These are phyloP conservation scores for Drosophila sturtevanti DNA, from an alignment of 1,140 invertebrate species.

Conservation along the genomic window DNA sequence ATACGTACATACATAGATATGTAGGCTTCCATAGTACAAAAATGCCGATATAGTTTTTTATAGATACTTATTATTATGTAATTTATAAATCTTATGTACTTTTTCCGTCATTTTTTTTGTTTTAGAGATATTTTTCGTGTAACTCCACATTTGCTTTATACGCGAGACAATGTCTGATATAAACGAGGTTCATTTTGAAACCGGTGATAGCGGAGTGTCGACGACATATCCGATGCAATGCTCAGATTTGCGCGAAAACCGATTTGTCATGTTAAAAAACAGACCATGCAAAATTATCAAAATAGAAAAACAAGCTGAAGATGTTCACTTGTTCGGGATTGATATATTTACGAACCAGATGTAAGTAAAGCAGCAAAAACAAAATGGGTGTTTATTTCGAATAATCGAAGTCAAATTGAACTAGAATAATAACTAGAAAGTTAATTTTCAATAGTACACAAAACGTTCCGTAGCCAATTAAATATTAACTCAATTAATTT, in stretches of 20 bases:
- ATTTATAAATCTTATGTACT: background rate
- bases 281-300: conserved; percentile 99
- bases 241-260: conserved; percentile 99
- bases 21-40: background rate
- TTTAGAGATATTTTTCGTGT: conserved; percentile 15
- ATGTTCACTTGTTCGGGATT: conserved; percentile 99
- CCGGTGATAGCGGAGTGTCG: conserved; percentile 97
- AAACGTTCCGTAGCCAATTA: too few species aligned
- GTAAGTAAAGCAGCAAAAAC: conserved; percentile 51
- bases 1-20: conserved; percentile 3
- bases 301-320: conserved; percentile 99
- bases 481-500: too few species aligned
- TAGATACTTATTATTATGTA: background rate
- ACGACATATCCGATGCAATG: conserved; percentile 98
- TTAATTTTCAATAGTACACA: too few species aligned
- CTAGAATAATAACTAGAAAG: too few species aligned
- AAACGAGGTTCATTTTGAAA: conserved; percentile 93
- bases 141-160: conserved; percentile 11
- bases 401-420: too few species aligned
- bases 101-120: background rate
- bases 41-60: background rate
- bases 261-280: conserved; percentile 98
- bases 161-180: conserved; percentile 44
- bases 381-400: background rate
- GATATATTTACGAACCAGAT: conserved; percentile 98